A percentile compares a stretch with the other conserved stretches of the same genome.
These are phyloP conservation scores for Eulacestoma nigropectus DNA, from an alignment of 2,113 vertebrate species.

Conservation along the genomic window DNA sequence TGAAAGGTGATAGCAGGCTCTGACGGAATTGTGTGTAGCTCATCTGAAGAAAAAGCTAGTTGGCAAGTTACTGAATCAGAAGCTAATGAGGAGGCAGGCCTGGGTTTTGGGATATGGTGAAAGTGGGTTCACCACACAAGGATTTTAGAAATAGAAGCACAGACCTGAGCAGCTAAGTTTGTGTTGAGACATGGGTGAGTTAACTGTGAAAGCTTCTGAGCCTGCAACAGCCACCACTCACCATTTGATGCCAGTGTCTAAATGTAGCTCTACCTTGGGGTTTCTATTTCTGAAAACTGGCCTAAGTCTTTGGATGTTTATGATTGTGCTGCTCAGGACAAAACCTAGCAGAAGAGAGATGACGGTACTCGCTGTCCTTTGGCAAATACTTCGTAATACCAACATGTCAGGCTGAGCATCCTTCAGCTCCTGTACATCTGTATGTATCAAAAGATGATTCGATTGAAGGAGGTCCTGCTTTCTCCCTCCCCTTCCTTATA, in stretches of 20 bases:
- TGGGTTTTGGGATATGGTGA: neutral
- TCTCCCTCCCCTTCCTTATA: neutral
- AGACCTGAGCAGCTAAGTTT: neutral
- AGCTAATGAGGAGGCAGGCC: neutral
- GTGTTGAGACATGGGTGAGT: fast-evolving
- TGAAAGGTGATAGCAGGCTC: neutral
- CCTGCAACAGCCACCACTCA: neutral
- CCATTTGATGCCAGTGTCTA: neutral
- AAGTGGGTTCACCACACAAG: neutral
- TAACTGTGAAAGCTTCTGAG: neutral
- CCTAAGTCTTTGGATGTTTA: neutral
- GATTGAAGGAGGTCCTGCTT: neutral
- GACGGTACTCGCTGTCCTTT: neutral
- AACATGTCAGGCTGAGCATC: neutral
- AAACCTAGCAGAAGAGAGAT: neutral
- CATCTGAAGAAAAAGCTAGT: neutral
- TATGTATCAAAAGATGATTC: neutral
- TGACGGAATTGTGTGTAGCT: neutral
- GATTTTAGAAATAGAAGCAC: neutral
- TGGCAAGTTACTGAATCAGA: neutral
- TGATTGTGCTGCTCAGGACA: neutral
- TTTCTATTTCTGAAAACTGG: neutral
- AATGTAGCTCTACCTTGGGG: neutral
- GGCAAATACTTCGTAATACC: neutral
- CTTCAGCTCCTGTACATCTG: neutral